These are phyloP conservation scores for Drosophila tanythrix DNA, from an alignment of 2,888 invertebrate species.

Conservation along the genomic window DNA sequence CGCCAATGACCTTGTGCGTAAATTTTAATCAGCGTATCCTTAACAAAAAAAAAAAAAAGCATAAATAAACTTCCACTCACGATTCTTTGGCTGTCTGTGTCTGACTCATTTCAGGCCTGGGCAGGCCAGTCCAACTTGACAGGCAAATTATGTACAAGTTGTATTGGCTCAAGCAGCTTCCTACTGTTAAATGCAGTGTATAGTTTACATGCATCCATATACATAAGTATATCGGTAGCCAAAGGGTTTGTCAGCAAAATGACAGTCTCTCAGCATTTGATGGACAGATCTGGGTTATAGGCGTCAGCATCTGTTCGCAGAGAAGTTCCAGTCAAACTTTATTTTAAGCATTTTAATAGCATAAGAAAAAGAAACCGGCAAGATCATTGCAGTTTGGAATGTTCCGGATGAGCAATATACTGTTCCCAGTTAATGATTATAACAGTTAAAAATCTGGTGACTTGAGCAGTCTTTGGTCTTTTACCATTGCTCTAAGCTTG, in stretches of 20 bases:
- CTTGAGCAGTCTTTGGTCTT: neutral
- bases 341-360: slow-evolving; percentile 22
- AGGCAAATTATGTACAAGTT: slow-evolving; percentile 57
- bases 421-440: neutral
- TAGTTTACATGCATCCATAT: neutral
- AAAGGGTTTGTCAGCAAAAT: slow-evolving; percentile 46
- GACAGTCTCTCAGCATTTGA: slow-evolving; percentile 46
- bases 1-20: slow-evolving; percentile 73
- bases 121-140: slow-evolving; percentile 30
- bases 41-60: slow-evolving; percentile 17
- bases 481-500: neutral
- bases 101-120: slow-evolving; percentile 34
- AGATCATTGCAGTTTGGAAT: neutral
- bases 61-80: slow-evolving; percentile 28
- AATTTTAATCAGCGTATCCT: slow-evolving; percentile 73
- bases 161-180: slow-evolving; percentile 42
- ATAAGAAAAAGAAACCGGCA: slow-evolving; percentile 6
- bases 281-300: slow-evolving; percentile 66
- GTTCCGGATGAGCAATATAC: neutral
- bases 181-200: slow-evolving; percentile 15
- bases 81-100: slow-evolving; percentile 3
- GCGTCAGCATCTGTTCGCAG: slow-evolving; percentile 25
- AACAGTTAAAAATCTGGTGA: neutral
- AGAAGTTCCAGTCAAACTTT: slow-evolving; percentile 11
- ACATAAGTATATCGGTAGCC: slow-evolving; percentile 38